Conservation (phyloP, 2,113 vertebrate species). For the Xiphophorus maculatus region DNA sequence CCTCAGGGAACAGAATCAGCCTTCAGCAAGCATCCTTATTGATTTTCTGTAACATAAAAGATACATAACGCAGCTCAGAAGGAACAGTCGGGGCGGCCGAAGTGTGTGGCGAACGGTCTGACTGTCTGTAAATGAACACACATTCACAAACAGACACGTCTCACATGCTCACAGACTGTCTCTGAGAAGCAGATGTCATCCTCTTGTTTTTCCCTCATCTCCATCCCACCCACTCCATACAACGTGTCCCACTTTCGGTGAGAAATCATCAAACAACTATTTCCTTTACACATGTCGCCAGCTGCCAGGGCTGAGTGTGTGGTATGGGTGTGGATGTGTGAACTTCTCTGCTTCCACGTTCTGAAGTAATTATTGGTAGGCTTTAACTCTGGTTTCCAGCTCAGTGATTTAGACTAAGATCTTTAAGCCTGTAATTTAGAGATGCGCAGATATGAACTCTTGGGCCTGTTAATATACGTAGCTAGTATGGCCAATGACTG, state of each 20-base stretch:
- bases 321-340: not conserved
- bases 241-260: conserved; percentile 51
- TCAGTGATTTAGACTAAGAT: conserved; percentile 10
- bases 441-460: too few relatives aligned
- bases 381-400: conserved; percentile 11
- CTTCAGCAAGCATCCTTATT: conserved; percentile 59
- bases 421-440: not conserved
- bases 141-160: conserved; percentile 14
- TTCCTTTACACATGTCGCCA: conserved; percentile 36
- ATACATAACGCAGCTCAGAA: conserved; percentile 40
- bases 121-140: conserved; percentile 45
- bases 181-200: conserved; percentile 33
- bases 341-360: conserved; percentile 26
- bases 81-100: conserved; percentile 26
- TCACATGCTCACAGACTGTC: not conserved
- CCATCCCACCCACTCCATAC: conserved; percentile 23
- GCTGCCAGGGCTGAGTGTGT: conserved; percentile 6
- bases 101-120: conserved; percentile 17
- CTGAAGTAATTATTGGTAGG: not conserved
- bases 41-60: conserved; percentile 59
- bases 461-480: too few relatives aligned
- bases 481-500: too few relatives aligned
- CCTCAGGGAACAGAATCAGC: conserved; percentile 55
- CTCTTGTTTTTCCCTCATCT: conserved; percentile 20
- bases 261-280: conserved; percentile 43